These are phyloP conservation scores for Leptoclinus maculatus DNA, from an alignment of 2,797 vertebrate genomes.

Conservation along the genomic window DNA sequence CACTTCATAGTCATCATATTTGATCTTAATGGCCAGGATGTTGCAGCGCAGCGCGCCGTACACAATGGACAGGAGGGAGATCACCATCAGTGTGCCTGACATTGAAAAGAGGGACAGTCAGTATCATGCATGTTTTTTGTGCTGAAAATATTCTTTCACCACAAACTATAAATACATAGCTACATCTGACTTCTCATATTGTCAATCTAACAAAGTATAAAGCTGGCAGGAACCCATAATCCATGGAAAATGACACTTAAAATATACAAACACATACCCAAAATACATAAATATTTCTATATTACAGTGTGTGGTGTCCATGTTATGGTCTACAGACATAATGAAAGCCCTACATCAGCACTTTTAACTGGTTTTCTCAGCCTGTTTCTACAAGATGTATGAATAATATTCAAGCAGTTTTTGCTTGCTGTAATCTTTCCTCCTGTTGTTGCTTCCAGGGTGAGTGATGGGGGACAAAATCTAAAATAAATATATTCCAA, in stretches of 20 bases:
- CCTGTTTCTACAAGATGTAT: neutral
- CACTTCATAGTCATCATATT: slow-evolving; percentile 95
- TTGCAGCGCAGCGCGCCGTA: slow-evolving; percentile 98
- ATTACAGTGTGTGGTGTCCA: neutral
- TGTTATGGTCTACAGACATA: neutral
- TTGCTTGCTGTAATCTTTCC: neutral
- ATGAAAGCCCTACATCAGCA: neutral
- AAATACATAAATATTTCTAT: neutral
- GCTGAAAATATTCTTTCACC: neutral
- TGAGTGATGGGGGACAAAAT: neutral
- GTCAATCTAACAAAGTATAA: neutral
- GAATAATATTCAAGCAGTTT: neutral
- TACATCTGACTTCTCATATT: neutral
- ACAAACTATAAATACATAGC: neutral
- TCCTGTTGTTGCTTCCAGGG: neutral
- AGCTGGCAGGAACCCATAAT: neutral
- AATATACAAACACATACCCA: neutral
- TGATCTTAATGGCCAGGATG: slow-evolving; percentile 97
- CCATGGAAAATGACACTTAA: neutral
- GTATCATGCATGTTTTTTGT: neutral
- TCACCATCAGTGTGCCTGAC: slow-evolving; percentile 92
- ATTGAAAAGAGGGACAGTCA: slow-evolving; percentile 2
- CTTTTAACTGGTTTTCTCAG: neutral
- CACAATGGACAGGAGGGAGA: slow-evolving; percentile 95
- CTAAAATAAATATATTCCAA: neutral